Conservation (phyloP, 2,888 invertebrate species). For the Tethea ocularis region DNA sequence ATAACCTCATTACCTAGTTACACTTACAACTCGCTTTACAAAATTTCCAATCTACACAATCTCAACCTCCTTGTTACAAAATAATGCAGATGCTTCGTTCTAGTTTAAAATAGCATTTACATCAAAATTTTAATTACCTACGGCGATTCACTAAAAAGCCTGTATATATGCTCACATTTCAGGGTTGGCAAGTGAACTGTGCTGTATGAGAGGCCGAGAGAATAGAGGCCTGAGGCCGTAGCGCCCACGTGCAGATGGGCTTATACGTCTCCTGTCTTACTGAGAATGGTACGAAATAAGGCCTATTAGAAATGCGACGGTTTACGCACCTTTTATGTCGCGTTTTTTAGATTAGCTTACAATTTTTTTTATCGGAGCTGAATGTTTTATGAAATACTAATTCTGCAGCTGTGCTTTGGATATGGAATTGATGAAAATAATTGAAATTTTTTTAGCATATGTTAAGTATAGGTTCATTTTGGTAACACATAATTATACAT, state of each 20-base stretch:
- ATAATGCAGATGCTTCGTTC: slow-evolving; percentile 18
- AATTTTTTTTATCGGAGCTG: too few species aligned
- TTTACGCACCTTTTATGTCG: neutral
- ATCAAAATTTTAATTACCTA: slow-evolving; percentile 47
- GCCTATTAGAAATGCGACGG: slow-evolving; percentile 22
- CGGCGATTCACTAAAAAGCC: slow-evolving; percentile 50
- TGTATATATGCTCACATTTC: slow-evolving; percentile 33
- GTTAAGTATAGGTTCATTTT: too few species aligned
- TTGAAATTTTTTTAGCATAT: too few species aligned
- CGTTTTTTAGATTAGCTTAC: neutral
- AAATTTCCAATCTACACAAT: too few species aligned
- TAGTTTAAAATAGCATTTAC: slow-evolving; percentile 10
- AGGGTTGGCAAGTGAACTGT: slow-evolving; percentile 35
- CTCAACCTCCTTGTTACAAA: slow-evolving; percentile 11
- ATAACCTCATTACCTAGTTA: too few species aligned
- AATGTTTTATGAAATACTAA: too few species aligned
- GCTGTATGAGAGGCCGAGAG: slow-evolving; percentile 22
- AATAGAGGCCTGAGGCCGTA: slow-evolving; percentile 52
- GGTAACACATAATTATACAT: too few species aligned
- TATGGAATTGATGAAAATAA: too few species aligned
- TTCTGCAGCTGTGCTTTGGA: too few species aligned
- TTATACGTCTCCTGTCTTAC: slow-evolving; percentile 72
- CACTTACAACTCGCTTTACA: too few species aligned
- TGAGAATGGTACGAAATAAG: slow-evolving; percentile 40
- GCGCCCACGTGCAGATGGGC: slow-evolving; percentile 71